Percentiles rank a stretch among this genome's conserved stretches.
phyloP scores from a whole-genome alignment of 2,888 invertebrate species.

The Philhelius pedissequus region DNA sequence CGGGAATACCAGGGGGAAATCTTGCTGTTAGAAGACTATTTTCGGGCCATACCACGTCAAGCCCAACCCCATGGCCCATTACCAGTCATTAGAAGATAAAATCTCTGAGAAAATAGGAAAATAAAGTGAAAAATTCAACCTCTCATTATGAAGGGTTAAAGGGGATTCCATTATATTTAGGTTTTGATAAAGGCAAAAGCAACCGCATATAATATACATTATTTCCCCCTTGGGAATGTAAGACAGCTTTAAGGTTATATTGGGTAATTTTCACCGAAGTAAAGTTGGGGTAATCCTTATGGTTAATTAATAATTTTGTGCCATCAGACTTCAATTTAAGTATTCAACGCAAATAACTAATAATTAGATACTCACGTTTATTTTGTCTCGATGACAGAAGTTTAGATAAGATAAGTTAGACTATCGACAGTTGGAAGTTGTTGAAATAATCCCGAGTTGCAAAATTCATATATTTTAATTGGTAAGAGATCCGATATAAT shows the following conservation, averaged over 20 bases:
- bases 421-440: too few relatives aligned
- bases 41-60: neutral
- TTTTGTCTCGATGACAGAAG: too few relatives aligned
- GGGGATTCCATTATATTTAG: slow-evolving; percentile 45
- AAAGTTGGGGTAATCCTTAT: neutral
- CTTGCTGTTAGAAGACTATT: neutral
- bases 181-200: neutral
- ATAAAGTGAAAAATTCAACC: slow-evolving; percentile 50
- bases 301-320: slow-evolving; percentile 59
- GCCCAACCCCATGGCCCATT: slow-evolving; percentile 14
- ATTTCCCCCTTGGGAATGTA: slow-evolving; percentile 37
- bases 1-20: slow-evolving; percentile 13
- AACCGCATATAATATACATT: neutral
- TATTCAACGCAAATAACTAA: too few relatives aligned
- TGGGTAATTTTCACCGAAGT: neutral
- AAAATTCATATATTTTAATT: too few relatives aligned
- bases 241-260: neutral
- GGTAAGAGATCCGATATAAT: too few relatives aligned
- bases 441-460: too few relatives aligned
- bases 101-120: slow-evolving; percentile 47
- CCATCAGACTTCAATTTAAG: neutral
- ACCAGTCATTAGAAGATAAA: slow-evolving; percentile 57
- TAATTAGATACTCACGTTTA: too few relatives aligned
- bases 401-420: too few relatives aligned
- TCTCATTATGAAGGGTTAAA: slow-evolving; percentile 63